Percentiles rank a stretch among this genome's conserved stretches.
phyloP scores from a whole-genome alignment of 2,888 invertebrate genomes.

The Clepsis dumicolana region DNA sequence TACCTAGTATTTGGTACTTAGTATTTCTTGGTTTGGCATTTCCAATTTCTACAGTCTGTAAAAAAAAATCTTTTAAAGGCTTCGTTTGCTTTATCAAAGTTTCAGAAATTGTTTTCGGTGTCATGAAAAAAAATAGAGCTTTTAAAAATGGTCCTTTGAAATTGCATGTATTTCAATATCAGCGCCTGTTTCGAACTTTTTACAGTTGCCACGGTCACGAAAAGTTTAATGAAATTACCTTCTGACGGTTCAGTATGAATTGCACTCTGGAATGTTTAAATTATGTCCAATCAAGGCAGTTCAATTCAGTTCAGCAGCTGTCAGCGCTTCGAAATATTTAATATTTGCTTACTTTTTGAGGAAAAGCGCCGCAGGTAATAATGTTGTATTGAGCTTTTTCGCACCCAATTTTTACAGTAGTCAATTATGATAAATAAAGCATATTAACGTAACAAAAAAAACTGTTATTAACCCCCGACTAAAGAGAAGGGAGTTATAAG shows the following conservation, averaged over 20 bases:
- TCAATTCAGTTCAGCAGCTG: neutral
- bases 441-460: neutral
- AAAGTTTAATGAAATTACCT: neutral
- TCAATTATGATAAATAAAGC: neutral
- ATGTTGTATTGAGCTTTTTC: neutral
- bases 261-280: neutral
- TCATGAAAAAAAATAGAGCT: too few relatives aligned
- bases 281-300: neutral
- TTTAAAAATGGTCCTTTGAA: too few relatives aligned
- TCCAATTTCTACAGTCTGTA: too few relatives aligned
- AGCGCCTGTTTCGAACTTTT: neutral
- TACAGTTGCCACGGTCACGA: neutral
- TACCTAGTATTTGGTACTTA: neutral
- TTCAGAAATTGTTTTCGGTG: too few relatives aligned
- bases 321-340: neutral
- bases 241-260: neutral
- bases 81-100: too few relatives aligned
- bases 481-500: too few relatives aligned
- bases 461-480: too few relatives aligned
- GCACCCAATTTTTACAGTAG: neutral
- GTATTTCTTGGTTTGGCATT: neutral
- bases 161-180: neutral
- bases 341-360: neutral
- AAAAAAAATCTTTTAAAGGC: too few relatives aligned
- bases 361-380: neutral